Conservation (phyloP, 2,888 invertebrate genomes). For the Clistopyga incitator region DNA sequence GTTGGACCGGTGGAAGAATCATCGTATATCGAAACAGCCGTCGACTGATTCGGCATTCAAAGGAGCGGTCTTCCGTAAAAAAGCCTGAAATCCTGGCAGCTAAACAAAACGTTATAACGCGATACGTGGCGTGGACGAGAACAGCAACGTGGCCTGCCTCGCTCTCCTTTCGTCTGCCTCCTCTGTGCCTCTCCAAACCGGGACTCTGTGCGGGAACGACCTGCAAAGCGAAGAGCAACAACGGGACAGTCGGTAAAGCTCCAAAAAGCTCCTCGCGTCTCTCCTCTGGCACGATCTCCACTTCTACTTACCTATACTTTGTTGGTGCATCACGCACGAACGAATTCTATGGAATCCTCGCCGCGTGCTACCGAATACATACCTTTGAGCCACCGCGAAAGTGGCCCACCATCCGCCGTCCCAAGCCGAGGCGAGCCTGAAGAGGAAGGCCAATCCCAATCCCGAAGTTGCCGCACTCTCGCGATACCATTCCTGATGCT, state of each 20-base stretch:
- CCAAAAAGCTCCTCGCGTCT: slow-evolving; percentile 1
- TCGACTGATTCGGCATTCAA: slow-evolving; percentile 75
- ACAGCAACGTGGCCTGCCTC: slow-evolving; percentile 20
- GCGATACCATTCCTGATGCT: slow-evolving; percentile 33
- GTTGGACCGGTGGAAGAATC: slow-evolving; percentile 33
- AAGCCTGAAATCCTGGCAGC: slow-evolving; percentile 72
- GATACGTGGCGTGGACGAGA: slow-evolving; percentile 58
- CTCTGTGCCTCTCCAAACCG: neutral
- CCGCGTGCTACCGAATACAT: slow-evolving; percentile 10
- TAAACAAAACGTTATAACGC: slow-evolving; percentile 73
- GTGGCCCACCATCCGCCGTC: slow-evolving; percentile 21
- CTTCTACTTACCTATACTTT: slow-evolving; percentile 2
- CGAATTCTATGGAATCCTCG: slow-evolving; percentile 22
- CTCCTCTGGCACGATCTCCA: slow-evolving; percentile 22
- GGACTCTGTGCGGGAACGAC: slow-evolving; percentile 42
- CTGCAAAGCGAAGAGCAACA: slow-evolving; percentile 50
- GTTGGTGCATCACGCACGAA: slow-evolving; percentile 37
- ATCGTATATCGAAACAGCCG: slow-evolving; percentile 63
- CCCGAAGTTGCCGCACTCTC: neutral
- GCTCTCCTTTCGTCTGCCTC: neutral
- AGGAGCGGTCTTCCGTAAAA: slow-evolving; percentile 71
- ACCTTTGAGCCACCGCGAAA: neutral
- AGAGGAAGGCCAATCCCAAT: neutral
- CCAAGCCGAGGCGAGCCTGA: neutral
- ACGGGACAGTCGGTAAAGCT: slow-evolving; percentile 39